These are phyloP conservation scores for Nezara viridula DNA, from an alignment of 2,888 invertebrate species.

Conservation along the genomic window DNA sequence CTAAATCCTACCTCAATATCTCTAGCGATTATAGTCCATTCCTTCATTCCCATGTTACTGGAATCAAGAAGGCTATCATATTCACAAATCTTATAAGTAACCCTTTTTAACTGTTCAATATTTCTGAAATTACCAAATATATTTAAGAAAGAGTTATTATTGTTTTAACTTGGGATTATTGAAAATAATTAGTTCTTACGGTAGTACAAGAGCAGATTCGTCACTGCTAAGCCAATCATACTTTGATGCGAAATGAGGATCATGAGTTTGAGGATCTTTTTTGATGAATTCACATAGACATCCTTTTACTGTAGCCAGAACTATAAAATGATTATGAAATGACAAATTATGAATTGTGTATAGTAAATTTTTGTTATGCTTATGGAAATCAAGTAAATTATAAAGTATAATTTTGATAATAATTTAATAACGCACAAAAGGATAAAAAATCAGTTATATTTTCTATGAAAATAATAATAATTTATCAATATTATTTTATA, in stretches of 20 bases:
- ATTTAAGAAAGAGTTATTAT: conserved; percentile 10
- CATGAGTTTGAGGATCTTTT: conserved; percentile 88
- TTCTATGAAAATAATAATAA: too few relatives aligned
- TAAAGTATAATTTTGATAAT: too few relatives aligned
- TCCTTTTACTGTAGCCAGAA: conserved; percentile 80
- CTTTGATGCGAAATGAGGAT: conserved; percentile 73
- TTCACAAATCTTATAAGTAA: conserved; percentile 85
- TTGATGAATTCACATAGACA: conserved; percentile 80
- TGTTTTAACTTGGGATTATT: too few relatives aligned
- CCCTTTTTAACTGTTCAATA: conserved; percentile 69
- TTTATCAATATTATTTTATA: background rate
- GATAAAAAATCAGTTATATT: too few relatives aligned
- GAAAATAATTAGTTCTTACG: conserved; percentile 69
- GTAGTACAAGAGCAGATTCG: conserved; percentile 73
- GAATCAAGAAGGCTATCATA: conserved; percentile 92
- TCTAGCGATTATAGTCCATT: conserved; percentile 90
- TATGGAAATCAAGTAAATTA: too few relatives aligned
- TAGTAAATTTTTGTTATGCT: background rate
- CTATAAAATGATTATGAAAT: conserved; percentile 70
- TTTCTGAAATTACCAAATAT: conserved; percentile 58
- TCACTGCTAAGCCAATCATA: conserved; percentile 62
- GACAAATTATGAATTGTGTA: background rate
- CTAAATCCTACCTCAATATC: conserved; percentile 81
- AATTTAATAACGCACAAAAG: too few relatives aligned
- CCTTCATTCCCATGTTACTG: conserved; percentile 91